These are phyloP conservation scores for Euproctis similis DNA, from an alignment of 2,888 invertebrate genomes.

Conservation along the genomic window DNA sequence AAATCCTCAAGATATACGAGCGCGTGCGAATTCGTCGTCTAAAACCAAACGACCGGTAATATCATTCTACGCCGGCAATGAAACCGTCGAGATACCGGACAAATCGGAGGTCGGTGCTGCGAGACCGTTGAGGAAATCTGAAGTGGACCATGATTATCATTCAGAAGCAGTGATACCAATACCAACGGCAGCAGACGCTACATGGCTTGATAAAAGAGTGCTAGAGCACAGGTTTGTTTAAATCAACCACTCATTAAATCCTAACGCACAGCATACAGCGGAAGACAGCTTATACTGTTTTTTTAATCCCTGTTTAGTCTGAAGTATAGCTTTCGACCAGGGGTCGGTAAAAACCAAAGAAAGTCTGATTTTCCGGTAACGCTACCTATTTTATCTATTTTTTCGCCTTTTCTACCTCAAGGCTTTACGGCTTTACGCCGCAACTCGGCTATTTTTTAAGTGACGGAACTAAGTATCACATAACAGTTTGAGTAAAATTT, in stretches of 20 bases:
- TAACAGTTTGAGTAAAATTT: no score
- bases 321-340: neutral
- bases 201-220: slow-evolving; percentile 75
- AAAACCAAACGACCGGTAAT: slow-evolving; percentile 55
- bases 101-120: slow-evolving; percentile 56
- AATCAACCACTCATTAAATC: no score
- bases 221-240: slow-evolving; percentile 75
- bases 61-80: slow-evolving; percentile 55
- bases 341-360: no score
- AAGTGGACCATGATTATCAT: slow-evolving; percentile 73
- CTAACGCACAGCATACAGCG: no score
- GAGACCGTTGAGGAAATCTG: slow-evolving; percentile 58
- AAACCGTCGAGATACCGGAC: slow-evolving; percentile 63
- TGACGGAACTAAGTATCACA: no score
- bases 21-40: slow-evolving; percentile 74
- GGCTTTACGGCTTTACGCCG: no score
- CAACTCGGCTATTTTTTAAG: no score
- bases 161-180: slow-evolving; percentile 66
- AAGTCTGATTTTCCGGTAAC: no score
- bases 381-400: no score
- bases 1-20: slow-evolving; percentile 71
- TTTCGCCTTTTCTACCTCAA: no score
- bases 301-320: neutral
- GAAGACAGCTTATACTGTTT: no score
- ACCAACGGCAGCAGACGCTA: slow-evolving; percentile 34